phyloP scores from a whole-genome alignment of 2,113 vertebrate species.

The Pomatorhinus ruficollis region DNA sequence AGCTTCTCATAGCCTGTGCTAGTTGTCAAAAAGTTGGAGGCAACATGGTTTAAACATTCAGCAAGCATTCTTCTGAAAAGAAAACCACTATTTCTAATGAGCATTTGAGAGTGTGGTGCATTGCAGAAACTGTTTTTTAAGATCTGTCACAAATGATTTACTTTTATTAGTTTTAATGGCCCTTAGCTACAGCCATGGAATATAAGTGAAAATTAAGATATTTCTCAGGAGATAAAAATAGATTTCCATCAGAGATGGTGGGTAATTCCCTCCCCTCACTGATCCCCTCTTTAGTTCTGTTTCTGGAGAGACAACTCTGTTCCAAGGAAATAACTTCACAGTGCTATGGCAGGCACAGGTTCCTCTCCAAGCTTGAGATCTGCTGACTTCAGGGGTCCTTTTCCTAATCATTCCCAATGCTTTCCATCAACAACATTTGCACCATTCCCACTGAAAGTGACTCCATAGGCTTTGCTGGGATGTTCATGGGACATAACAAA shows the following conservation, averaged over 20 bases:
- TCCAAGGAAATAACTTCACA: background rate
- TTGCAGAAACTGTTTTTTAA: slow-evolving; percentile 79
- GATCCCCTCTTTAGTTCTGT: background rate
- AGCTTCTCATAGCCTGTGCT: slow-evolving; percentile 65
- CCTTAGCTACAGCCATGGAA: slow-evolving; percentile 74
- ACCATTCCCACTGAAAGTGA: background rate
- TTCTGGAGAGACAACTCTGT: background rate
- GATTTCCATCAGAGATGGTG: slow-evolving; percentile 55
- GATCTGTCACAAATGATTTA: slow-evolving; percentile 83
- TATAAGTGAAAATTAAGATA: slow-evolving; percentile 84
- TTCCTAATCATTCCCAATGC: background rate
- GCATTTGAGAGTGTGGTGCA: slow-evolving; percentile 60
- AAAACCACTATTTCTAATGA: slow-evolving; percentile 78
- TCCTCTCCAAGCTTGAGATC: background rate
- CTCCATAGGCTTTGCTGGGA: background rate
- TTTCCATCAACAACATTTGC: background rate
- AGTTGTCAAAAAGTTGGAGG: slow-evolving; percentile 74
- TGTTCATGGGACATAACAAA: background rate
- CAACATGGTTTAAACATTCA: slow-evolving; percentile 74
- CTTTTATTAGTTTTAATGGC: slow-evolving; percentile 83
- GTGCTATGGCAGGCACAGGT: background rate
- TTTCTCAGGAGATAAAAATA: slow-evolving; percentile 77
- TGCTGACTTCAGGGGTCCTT: background rate
- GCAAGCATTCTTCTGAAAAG: slow-evolving; percentile 69
- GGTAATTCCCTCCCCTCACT: background rate